Conservation (phyloP, 1,140 invertebrate species). For the Pseudobourletiella spinata region DNA sequence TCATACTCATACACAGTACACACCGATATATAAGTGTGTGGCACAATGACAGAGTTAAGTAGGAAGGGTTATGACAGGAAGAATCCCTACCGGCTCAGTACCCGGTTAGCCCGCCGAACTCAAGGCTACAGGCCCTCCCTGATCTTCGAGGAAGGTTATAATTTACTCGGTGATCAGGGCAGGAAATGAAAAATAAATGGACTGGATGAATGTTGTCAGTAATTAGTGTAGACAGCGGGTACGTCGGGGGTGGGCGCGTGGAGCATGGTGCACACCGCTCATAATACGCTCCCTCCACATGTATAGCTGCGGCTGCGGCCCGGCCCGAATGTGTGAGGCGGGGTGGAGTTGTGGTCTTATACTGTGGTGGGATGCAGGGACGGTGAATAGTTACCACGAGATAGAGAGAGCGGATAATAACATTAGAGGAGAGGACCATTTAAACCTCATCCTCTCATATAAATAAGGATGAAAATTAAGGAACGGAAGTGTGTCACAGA, state of each 20-base stretch:
- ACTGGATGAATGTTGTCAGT: slow-evolving; percentile 1
- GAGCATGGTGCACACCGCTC: too few relatives aligned
- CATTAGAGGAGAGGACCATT: slow-evolving; percentile 2
- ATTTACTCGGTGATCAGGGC: neutral
- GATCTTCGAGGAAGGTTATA: too few relatives aligned
- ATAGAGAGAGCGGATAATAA: slow-evolving; percentile 3
- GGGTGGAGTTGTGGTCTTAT: neutral
- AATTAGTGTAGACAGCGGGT: slow-evolving; percentile 3
- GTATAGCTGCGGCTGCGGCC: neutral
- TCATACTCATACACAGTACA: too few relatives aligned
- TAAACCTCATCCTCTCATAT: slow-evolving; percentile 24
- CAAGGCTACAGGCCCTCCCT: too few relatives aligned
- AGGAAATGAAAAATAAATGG: slow-evolving; percentile 1
- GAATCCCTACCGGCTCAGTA: too few relatives aligned
- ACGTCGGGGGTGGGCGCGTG: neutral
- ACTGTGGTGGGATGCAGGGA: neutral
- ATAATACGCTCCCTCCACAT: neutral
- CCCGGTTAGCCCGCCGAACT: too few relatives aligned
- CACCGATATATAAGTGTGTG: too few relatives aligned
- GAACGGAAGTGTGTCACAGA: slow-evolving; percentile 25
- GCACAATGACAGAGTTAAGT: too few relatives aligned
- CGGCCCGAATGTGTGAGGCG: neutral
- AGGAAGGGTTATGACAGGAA: too few relatives aligned
- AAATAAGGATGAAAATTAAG: slow-evolving; percentile 26
- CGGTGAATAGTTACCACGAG: too few relatives aligned